A percentile compares a stretch with the other conserved stretches of the same genome.
phyloP scores from a whole-genome alignment of 2,888 invertebrate species.

The Lithodes maja region DNA sequence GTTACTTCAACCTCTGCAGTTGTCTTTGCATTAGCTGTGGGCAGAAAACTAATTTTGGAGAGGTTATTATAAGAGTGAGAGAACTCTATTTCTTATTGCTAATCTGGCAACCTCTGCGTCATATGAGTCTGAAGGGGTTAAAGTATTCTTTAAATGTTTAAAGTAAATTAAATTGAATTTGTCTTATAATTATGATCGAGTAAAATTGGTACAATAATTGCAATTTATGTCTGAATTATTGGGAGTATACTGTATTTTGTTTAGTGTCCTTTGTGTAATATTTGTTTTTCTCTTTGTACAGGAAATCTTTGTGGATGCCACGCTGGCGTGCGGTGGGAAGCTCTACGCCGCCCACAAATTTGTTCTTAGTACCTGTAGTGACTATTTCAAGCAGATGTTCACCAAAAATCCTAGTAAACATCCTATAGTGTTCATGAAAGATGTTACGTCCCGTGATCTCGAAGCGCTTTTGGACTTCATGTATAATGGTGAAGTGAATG shows the following conservation, averaged over 20 bases:
- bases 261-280: background rate
- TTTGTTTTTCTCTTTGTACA: constrained; percentile 42
- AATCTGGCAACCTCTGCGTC: too few species aligned
- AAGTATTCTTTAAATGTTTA: too few species aligned
- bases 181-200: too few species aligned
- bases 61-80: too few species aligned
- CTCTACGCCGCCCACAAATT: constrained; percentile 70
- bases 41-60: too few species aligned
- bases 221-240: too few species aligned
- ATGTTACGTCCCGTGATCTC: constrained; percentile 70
- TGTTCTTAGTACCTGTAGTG: constrained; percentile 71
- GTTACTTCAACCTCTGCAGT: too few species aligned
- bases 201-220: too few species aligned
- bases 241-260: background rate
- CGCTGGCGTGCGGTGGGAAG: constrained; percentile 70
- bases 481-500: constrained; percentile 71
- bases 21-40: too few species aligned
- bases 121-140: too few species aligned
- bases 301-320: constrained; percentile 71
- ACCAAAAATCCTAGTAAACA: constrained; percentile 68
- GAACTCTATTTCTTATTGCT: too few species aligned
- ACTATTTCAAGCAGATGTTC: constrained; percentile 71
- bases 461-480: constrained; percentile 70
- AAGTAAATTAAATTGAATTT: too few species aligned
- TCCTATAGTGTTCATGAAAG: constrained; percentile 71